Evolutionary conservation across 2,888 invertebrate species (phyloP), one percentile per base, ranked within the genome.

Genomic region (Ferdinandea cuprea): DNA sequence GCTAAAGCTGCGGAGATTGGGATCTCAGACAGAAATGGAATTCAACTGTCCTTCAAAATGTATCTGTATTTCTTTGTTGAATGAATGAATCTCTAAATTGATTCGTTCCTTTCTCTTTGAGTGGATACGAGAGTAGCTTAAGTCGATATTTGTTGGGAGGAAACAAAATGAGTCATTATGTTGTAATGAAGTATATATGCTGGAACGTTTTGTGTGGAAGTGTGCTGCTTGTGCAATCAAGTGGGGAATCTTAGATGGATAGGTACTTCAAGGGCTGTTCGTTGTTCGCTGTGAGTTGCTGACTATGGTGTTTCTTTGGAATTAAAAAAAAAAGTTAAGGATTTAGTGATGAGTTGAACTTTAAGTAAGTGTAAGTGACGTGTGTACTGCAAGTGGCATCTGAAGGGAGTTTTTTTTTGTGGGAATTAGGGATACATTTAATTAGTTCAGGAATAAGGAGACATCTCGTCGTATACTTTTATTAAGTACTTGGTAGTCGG

Each of bases 41-140:
- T 40, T 40, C 15, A 59, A 46, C 17, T n/a, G 69, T 59, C 58
- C 69, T 69, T 69, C 58, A 40, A n/a, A n/a, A n/a, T n/a, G n/a
- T n/a, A n/a, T n/a, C n/a, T n/a, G 6, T 54, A 48, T 48, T 58
- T 19, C 7, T 35, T 46, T 44, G 17, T 44, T 44, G 1, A 17
- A 44, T 44, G 48, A 58, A 69, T 58, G 46, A 58, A 69, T 58
- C 40, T 44, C 11, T 42, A 9, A 17, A 42, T 37, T 40, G 46
- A 61, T 58, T 58, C 35, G 15, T 32, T 5, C 50, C 46, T 32
- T 66, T 66, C 54, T 42, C 44, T 56, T 32, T 8, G 32, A 44
- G 44, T 44, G 17, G 19, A 17, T 44, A 17, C 19, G 21, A 32
- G n/a, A n/a, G n/a, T n/a, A n/a, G n/a, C n/a, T n/a, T 30, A 9